Percentiles rank a stretch among this genome's conserved stretches.
Conservation (phyloP, 2,113 vertebrate species). For the Podarcis muralis region DNA sequence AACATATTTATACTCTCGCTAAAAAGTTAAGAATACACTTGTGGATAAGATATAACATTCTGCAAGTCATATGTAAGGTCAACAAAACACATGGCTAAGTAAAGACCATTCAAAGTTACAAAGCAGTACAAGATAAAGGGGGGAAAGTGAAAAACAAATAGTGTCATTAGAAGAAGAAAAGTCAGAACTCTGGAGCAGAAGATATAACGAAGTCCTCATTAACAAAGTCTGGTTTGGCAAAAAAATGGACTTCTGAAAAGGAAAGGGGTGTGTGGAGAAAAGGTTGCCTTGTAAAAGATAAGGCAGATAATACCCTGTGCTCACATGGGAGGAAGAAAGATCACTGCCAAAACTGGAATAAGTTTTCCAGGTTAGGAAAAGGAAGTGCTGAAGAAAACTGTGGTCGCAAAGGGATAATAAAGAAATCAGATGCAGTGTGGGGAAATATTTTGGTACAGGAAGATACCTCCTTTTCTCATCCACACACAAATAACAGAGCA, state of each 20-base stretch:
- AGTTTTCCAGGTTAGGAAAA: constrained; percentile 69
- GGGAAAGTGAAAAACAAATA: neutral
- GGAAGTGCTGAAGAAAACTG: constrained; percentile 62
- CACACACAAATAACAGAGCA: constrained; percentile 3
- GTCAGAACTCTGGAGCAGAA: neutral
- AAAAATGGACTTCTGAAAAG: constrained; percentile 15
- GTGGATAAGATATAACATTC: neutral
- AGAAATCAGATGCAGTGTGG: constrained; percentile 31
- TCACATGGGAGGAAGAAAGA: constrained; percentile 55
- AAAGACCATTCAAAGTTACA: neutral
- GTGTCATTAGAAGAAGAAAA: neutral
- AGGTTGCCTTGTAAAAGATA: neutral
- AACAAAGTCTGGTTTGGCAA: neutral
- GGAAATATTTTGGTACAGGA: neutral
- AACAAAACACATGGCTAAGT: neutral
- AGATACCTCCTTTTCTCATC: neutral
- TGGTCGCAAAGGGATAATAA: constrained; percentile 46
- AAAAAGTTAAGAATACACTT: neutral
- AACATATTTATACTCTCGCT: neutral
- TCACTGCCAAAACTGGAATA: constrained; percentile 65
- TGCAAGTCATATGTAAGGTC: neutral
- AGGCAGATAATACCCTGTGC: neutral
- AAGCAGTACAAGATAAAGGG: neutral
- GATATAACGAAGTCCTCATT: neutral
- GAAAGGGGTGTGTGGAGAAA: neutral